Evolutionary conservation across 2,797 vertebrate species (phyloP), one percentile per base, ranked within the genome.

Genomic region (Oreochromis mossambicus): DNA sequence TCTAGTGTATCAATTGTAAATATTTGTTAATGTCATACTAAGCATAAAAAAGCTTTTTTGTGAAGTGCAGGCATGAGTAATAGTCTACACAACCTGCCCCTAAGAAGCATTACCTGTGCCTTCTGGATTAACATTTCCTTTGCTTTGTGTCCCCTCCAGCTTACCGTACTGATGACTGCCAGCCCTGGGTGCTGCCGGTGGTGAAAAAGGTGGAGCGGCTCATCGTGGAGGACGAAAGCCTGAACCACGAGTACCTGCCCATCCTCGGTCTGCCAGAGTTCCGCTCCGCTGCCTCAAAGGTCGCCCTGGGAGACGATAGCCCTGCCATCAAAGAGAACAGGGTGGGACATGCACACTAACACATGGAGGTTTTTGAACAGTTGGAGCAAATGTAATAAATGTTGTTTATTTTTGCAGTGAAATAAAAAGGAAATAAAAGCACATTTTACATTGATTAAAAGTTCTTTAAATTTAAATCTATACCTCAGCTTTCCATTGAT

Each of bases 171-270:
- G 98, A 99, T 38, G 98, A 98, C 70, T 94, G 96, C 79, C 96
- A 96, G 94, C 98, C 98, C 13, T 99, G 98, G 98, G 98, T 99
- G 91, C 94, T 99, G 90, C 98, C 98, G 0, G 98, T 99, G 34
- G 98, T 99, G 92, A 97, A 95, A 91, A 99, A 98, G 88, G 98
- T 99, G 91, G 97, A 99, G 92, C 96, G 95, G 92, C 95, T 97
- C 92, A 97, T 99, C 2, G 97, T 97, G 77, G 96, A 93, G 8
- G 96, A 99, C 82, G 7, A 12, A 58, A 96, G 95, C 89, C 94
- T 99, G 82, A 99, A 99, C 92, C 98, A 99, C 2, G 98, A 99
- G 94, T 99, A 99, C 88, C 94, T 99, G 91, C 98, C 98, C 56
- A 98, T 99, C 93, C 95, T 99, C 50, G 98, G 98, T 7, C 95